Percentiles rank a stretch among this genome's conserved stretches.
Evolutionary conservation across 2,113 vertebrate genomes (phyloP).

Genomic region (Psophia crepitans): DNA sequence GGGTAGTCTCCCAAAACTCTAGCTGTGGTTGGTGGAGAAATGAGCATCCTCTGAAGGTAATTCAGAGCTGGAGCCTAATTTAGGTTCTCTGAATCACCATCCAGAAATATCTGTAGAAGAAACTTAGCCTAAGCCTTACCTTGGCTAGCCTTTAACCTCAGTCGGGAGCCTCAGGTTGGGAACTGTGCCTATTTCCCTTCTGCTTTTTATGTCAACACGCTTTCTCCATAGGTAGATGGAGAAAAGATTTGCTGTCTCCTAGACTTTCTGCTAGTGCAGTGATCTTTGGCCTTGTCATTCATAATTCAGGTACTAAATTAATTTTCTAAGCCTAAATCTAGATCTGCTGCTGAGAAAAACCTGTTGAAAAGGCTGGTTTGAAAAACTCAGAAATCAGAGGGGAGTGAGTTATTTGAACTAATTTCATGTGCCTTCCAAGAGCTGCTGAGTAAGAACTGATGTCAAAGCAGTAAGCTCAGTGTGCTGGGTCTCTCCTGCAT

Average conservation of each 20-base stretch:
- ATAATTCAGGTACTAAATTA: neutral
- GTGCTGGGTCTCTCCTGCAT: neutral
- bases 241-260: neutral
- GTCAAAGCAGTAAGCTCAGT: neutral
- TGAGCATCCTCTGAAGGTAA: neutral
- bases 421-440: neutral
- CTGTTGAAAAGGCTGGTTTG: neutral
- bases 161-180: neutral
- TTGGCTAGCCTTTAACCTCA: neutral
- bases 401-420: neutral
- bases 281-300: neutral
- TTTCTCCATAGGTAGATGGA: neutral
- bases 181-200: neutral
- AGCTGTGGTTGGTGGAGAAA: neutral
- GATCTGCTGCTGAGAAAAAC: neutral
- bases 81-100: neutral
- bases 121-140: neutral
- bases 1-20: neutral
- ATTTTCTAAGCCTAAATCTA: neutral
- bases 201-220: neutral
- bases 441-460: neutral
- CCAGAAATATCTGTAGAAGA: neutral
- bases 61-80: neutral
- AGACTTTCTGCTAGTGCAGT: neutral
- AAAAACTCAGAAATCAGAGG: neutral